Conservation (phyloP, 1,140 invertebrate species). For the Nilaparvata lugens region DNA sequence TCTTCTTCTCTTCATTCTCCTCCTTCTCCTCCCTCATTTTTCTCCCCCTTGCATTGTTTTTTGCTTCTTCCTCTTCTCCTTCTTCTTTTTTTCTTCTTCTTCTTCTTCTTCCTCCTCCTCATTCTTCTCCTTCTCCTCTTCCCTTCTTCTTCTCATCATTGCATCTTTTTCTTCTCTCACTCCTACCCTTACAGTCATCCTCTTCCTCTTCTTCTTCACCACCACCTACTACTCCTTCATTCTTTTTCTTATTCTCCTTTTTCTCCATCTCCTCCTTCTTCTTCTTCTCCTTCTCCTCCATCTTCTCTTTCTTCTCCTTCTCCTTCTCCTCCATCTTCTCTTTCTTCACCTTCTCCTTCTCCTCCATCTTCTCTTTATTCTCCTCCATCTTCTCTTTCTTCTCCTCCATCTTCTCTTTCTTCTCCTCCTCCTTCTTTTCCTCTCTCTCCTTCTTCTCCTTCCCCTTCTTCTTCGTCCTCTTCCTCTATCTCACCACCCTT, state of each 20-base stretch:
- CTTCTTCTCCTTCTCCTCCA: not conserved
- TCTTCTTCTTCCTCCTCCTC: not conserved
- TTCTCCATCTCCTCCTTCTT: not conserved
- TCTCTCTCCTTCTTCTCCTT: not conserved
- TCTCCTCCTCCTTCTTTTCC: not conserved
- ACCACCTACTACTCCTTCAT: no score
- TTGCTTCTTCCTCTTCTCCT: not conserved
- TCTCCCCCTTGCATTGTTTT: not conserved
- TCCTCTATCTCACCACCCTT: not conserved
- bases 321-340: not conserved
- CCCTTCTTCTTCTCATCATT: not conserved
- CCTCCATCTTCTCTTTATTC: not conserved
- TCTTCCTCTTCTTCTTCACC: no score
- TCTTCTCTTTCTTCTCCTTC: not conserved
- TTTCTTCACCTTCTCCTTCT: not conserved
- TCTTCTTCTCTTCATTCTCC: not conserved
- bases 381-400: not conserved
- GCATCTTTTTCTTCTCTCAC: no score
- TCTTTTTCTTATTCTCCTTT: not conserved
- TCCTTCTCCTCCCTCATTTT: not conserved
- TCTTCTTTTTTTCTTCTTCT: not conserved
- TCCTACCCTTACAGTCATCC: no score
- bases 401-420: not conserved
- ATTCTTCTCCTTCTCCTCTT: not conserved
- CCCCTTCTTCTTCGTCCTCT: not conserved